Conservation (phyloP, 1,140 invertebrate genomes). For the Oryctes rhinoceros region DNA sequence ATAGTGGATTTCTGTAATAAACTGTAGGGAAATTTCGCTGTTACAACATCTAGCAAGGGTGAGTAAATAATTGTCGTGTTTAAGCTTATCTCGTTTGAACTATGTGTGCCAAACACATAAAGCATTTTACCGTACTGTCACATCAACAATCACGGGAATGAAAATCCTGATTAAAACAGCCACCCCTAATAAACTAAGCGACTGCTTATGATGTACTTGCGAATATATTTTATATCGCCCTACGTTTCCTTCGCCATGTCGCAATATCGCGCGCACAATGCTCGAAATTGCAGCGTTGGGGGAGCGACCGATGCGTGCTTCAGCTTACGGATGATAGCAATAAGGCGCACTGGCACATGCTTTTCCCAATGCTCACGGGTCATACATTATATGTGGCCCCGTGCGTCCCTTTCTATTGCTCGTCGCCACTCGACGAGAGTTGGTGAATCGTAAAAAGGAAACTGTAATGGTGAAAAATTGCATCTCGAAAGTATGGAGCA, state of each 20-base stretch:
- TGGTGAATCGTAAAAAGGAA: constrained; percentile 8
- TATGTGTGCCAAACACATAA: constrained; percentile 9
- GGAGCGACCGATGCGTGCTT: constrained; percentile 2
- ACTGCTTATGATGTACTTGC: background rate
- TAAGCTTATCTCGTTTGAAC: background rate
- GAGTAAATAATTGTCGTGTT: background rate
- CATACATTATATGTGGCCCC: background rate
- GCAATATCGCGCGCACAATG: background rate
- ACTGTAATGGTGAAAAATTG: background rate
- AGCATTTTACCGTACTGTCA: background rate
- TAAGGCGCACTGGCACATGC: background rate
- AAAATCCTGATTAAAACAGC: background rate
- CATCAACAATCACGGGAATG: background rate
- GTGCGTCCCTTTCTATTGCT: background rate
- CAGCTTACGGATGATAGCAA: background rate
- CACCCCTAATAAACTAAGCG: background rate
- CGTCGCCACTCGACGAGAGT: background rate
- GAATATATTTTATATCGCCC: constrained; percentile 2
- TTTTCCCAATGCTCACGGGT: background rate
- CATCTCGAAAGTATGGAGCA: background rate
- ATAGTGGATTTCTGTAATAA: too few relatives aligned
- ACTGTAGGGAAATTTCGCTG: too few relatives aligned
- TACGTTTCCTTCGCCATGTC: background rate
- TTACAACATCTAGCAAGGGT: too few relatives aligned
- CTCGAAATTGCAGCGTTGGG: constrained; percentile 2